A percentile compares a stretch with the other conserved stretches of the same genome.
phyloP scores from a whole-genome alignment of 2,797 vertebrate genomes.

The Notolabrus celidotus region DNA sequence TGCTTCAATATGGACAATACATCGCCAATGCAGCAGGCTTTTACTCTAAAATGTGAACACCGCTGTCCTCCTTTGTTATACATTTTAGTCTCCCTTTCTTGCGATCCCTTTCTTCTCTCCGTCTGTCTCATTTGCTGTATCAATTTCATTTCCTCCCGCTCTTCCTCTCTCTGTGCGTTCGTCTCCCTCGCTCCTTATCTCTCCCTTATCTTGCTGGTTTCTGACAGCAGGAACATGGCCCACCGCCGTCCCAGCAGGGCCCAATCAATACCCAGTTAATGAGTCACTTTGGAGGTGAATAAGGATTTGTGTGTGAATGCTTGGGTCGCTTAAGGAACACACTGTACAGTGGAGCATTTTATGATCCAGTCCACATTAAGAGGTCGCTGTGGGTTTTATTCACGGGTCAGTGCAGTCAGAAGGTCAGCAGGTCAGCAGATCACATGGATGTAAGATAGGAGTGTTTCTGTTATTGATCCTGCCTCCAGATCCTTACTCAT shows the following conservation, averaged over 20 bases:
- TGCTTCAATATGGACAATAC: too few relatives aligned
- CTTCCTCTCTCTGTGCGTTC: not conserved
- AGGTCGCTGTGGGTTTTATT: conserved; percentile 34
- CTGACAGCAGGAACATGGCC: conserved; percentile 54
- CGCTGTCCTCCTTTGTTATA: too few relatives aligned
- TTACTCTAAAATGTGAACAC: too few relatives aligned
- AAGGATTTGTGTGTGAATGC: conserved; percentile 41
- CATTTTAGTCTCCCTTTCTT: not conserved
- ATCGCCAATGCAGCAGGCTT: too few relatives aligned
- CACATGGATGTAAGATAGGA: conserved; percentile 18
- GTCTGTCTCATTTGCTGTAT: conserved; percentile 30
- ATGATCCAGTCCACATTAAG: conserved; percentile 32
- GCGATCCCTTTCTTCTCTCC: conserved; percentile 9
- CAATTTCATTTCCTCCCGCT: conserved; percentile 44
- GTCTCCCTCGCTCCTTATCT: not conserved
- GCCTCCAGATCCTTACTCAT: conserved; percentile 28
- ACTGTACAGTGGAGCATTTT: conserved; percentile 21
- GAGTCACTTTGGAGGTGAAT: conserved; percentile 62
- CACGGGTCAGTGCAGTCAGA: conserved; percentile 22
- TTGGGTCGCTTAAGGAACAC: conserved; percentile 17
- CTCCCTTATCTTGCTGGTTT: conserved; percentile 68
- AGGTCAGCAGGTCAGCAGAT: conserved; percentile 38
- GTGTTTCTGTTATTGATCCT: conserved; percentile 43
- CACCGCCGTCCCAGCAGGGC: conserved; percentile 48
- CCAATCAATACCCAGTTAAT: conserved; percentile 68